Conservation (phyloP, 2,797 vertebrate species). For the Poeciliopsis presidionis region DNA sequence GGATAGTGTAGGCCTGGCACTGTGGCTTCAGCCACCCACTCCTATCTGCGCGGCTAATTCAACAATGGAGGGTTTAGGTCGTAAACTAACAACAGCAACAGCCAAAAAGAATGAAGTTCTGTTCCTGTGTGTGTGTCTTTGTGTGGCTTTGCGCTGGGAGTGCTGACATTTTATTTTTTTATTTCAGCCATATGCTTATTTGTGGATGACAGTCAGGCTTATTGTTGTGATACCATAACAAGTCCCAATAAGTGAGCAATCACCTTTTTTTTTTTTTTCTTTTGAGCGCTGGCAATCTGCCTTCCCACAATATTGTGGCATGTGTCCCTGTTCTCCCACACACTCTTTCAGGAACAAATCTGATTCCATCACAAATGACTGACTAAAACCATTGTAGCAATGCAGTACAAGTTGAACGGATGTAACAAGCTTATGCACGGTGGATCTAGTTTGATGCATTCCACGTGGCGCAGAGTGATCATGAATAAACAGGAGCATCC, state of each 20-base stretch:
- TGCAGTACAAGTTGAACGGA: constrained; percentile 52
- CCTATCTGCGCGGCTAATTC: constrained; percentile 62
- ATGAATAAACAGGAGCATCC: constrained; percentile 52
- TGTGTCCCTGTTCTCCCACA: constrained; percentile 64
- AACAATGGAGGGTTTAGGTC: constrained; percentile 66
- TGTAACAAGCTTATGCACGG: constrained; percentile 61
- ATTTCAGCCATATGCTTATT: constrained; percentile 70
- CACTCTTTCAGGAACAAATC: constrained; percentile 60
- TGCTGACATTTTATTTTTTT: constrained; percentile 15
- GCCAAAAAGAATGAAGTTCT: constrained; percentile 54
- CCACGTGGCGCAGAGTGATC: constrained; percentile 34
- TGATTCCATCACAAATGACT: constrained; percentile 64
- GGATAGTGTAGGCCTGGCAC: constrained; percentile 46
- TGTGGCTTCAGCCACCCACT: constrained; percentile 54
- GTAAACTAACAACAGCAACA: constrained; percentile 66
- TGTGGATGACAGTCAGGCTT: constrained; percentile 59
- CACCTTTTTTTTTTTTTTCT: constrained; percentile 29
- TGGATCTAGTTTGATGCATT: constrained; percentile 51
- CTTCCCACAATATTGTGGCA: constrained; percentile 61
- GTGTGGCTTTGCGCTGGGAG: constrained; percentile 26
- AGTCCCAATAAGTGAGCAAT: constrained; percentile 70
- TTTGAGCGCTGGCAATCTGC: constrained; percentile 59
- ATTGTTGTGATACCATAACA: constrained; percentile 66
- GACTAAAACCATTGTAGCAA: constrained; percentile 68
- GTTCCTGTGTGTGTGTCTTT: constrained; percentile 26